Evolutionary conservation across 2,113 vertebrate genomes (phyloP).

Genomic region (Psilopogon haemacephalus): DNA sequence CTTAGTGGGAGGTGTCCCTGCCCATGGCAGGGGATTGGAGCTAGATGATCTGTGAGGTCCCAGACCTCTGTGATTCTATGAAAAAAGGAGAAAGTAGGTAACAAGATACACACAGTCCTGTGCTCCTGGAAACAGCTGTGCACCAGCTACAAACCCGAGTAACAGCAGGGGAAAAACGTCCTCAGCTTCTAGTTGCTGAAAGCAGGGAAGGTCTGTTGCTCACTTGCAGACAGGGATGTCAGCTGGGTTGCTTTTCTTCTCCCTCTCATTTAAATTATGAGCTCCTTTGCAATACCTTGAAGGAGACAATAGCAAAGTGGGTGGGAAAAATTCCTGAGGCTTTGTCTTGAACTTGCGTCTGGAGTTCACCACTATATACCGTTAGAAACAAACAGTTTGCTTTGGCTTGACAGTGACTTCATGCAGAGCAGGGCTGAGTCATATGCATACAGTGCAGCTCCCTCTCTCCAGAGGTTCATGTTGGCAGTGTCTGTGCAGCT

Average conservation of each 20-base stretch:
- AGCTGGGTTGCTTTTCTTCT: background rate
- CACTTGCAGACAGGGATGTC: background rate
- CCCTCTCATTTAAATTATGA: background rate
- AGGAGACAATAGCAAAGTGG: background rate
- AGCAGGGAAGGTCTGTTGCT: background rate
- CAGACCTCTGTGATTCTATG: no score
- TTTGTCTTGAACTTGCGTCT: background rate
- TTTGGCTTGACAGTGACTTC: slow-evolving; percentile 63
- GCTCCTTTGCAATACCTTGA: background rate
- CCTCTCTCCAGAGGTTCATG: background rate
- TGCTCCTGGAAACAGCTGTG: background rate
- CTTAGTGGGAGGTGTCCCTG: no score
- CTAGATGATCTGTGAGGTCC: no score
- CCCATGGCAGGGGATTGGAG: no score
- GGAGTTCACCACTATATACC: slow-evolving; percentile 38
- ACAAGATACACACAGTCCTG: background rate
- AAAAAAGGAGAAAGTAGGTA: background rate
- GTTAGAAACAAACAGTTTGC: slow-evolving; percentile 35
- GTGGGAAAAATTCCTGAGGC: background rate
- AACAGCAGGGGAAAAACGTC: background rate
- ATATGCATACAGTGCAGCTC: background rate
- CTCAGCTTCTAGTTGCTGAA: background rate
- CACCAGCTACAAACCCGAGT: background rate
- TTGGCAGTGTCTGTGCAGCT: background rate
- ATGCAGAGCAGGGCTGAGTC: slow-evolving; percentile 66